Evolutionary conservation across 2,888 invertebrate species (phyloP).

Genomic region (Neoscelio sp.): DNA sequence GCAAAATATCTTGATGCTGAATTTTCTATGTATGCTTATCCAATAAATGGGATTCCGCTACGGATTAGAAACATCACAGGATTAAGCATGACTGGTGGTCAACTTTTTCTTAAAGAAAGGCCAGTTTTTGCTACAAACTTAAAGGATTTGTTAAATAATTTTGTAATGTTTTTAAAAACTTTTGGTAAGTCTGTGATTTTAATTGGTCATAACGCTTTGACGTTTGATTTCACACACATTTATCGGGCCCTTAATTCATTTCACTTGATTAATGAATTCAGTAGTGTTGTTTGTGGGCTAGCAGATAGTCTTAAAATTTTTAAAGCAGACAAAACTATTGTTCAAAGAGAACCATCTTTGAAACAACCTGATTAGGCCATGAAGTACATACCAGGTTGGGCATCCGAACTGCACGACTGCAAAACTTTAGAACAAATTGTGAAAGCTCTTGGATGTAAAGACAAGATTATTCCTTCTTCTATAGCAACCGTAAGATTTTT

Average conservation of each 20-base stretch:
- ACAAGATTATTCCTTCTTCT: background rate
- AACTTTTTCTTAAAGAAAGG: slow-evolving; percentile 18
- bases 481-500: background rate
- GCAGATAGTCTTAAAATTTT: slow-evolving; percentile 25
- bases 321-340: background rate
- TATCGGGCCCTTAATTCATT: slow-evolving; percentile 12
- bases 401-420: slow-evolving; percentile 8
- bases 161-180: slow-evolving; percentile 24
- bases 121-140: slow-evolving; percentile 19
- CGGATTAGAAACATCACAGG: slow-evolving; percentile 23
- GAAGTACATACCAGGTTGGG: slow-evolving; percentile 32
- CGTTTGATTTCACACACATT: slow-evolving; percentile 41
- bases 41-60: slow-evolving; percentile 20
- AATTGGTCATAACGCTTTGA: slow-evolving; percentile 36
- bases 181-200: slow-evolving; percentile 24
- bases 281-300: slow-evolving; percentile 1
- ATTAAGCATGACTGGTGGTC: slow-evolving; percentile 25
- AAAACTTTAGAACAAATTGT: slow-evolving; percentile 9
- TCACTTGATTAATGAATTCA: slow-evolving; percentile 19
- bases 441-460: background rate
- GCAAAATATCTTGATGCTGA: slow-evolving; percentile 25
- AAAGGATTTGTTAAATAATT: background rate
- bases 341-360: slow-evolving; percentile 5
- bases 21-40: slow-evolving; percentile 32
- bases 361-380: slow-evolving; percentile 21